Evolutionary conservation across 2,113 vertebrate genomes (phyloP).

Genomic region (Cebidichthys violaceus): DNA sequence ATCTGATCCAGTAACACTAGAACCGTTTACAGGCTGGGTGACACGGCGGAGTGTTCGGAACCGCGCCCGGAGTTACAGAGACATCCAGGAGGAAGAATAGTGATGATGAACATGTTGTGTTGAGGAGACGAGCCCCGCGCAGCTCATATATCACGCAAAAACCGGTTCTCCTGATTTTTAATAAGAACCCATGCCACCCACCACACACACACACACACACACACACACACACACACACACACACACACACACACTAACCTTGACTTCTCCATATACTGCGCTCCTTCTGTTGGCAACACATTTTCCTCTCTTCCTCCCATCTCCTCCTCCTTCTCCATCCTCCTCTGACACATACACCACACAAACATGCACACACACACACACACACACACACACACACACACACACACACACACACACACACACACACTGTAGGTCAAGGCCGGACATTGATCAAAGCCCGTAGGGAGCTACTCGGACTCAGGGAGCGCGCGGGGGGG

Average conservation of each 20-base stretch:
- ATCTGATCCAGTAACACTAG: too few relatives aligned
- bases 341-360: not conserved
- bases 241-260: conserved; percentile 85
- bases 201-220: conserved; percentile 56
- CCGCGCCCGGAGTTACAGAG: conserved; percentile 10
- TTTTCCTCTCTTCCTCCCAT: conserved; percentile 53
- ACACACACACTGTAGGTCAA: conserved; percentile 55
- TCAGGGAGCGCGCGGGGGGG: conserved; percentile 73
- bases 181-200: not conserved
- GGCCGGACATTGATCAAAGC: conserved; percentile 89
- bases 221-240: conserved; percentile 36
- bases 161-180: not conserved
- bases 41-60: conserved; percentile 28
- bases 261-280: conserved; percentile 91
- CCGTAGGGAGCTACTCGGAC: conserved; percentile 80
- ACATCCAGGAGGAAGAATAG: not conserved
- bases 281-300: conserved; percentile 93
- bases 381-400: conserved; percentile 2
- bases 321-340: conserved; percentile 15
- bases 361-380: not conserved
- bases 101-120: not conserved
- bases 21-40: conserved; percentile 21
- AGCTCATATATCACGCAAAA: conserved; percentile 13
- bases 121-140: not conserved
- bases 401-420: conserved; percentile 25